These are phyloP conservation scores for Drosophila busckii DNA, from an alignment of 1,140 invertebrate genomes.

Conservation along the genomic window DNA sequence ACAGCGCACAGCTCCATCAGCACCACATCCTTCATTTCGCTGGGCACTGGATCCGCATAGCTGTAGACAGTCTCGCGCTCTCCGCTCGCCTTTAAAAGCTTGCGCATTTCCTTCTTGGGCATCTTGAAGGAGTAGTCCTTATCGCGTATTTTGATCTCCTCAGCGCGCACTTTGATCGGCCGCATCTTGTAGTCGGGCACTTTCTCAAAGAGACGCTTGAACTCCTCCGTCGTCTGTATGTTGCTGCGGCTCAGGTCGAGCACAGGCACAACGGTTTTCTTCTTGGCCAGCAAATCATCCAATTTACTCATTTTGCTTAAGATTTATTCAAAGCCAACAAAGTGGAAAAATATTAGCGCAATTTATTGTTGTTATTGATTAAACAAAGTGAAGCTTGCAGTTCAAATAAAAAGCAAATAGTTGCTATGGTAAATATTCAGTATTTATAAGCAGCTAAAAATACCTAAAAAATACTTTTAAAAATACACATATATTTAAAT, in stretches of 20 bases:
- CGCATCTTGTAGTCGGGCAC: constrained; percentile 94
- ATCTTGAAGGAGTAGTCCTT: constrained; percentile 81
- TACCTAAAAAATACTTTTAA: too few relatives aligned
- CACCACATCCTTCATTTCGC: constrained; percentile 85
- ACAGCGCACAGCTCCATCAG: constrained; percentile 90
- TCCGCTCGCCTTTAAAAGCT: constrained; percentile 58
- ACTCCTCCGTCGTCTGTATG: constrained; percentile 88
- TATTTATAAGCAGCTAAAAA: too few relatives aligned
- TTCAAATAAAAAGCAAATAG: background rate
- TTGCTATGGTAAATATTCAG: constrained; percentile 5
- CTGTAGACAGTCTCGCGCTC: constrained; percentile 66
- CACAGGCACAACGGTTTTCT: constrained; percentile 89
- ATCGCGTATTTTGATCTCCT: constrained; percentile 85
- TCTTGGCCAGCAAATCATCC: constrained; percentile 89
- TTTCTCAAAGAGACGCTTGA: constrained; percentile 88
- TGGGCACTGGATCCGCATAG: constrained; percentile 89
- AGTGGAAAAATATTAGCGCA: too few relatives aligned
- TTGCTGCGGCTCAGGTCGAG: constrained; percentile 91
- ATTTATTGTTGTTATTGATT: constrained; percentile 23
- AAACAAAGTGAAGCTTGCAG: constrained; percentile 29
- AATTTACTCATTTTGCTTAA: constrained; percentile 82
- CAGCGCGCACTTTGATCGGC: constrained; percentile 87
- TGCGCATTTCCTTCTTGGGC: constrained; percentile 69
- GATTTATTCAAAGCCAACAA: background rate
- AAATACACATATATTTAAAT: too few relatives aligned